phyloP scores from a whole-genome alignment of 2,797 vertebrate genomes.

The Trichosurus vulpecula region DNA sequence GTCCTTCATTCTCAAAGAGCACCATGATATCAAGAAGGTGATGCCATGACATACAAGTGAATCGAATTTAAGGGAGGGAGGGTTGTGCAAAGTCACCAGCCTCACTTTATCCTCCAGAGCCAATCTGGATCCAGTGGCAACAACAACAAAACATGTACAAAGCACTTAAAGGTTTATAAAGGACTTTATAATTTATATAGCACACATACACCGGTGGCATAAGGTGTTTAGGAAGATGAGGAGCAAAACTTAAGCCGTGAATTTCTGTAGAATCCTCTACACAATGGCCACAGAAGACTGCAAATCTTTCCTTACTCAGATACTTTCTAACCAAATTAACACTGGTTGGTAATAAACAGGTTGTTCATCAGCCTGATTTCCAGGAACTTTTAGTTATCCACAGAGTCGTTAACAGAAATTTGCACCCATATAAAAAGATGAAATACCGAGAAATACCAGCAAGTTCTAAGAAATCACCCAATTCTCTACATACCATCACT shows the following conservation, averaged over 20 bases:
- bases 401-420: constrained; percentile 69
- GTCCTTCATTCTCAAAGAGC: too few relatives aligned
- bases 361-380: constrained; percentile 68
- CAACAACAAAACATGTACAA: too few relatives aligned
- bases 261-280: constrained; percentile 20
- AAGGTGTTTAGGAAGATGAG: constrained; percentile 17
- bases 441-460: neutral
- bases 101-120: too few relatives aligned
- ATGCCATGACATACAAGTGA: too few relatives aligned
- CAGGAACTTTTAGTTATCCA: constrained; percentile 67
- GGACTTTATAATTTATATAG: neutral
- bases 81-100: too few relatives aligned
- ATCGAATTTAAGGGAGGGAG: too few relatives aligned
- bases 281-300: neutral
- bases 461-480: constrained; percentile 74
- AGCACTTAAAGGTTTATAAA: constrained; percentile 22
- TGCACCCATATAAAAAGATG: constrained; percentile 49
- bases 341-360: neutral
- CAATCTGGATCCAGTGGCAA: too few relatives aligned
- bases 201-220: neutral
- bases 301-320: neutral
- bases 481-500: constrained; percentile 24
- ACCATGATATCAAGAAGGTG: too few relatives aligned
- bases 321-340: constrained; percentile 20
- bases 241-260: constrained; percentile 28